These are phyloP conservation scores for Spodoptera litura DNA, from an alignment of 1,140 invertebrate species.

Conservation along the genomic window DNA sequence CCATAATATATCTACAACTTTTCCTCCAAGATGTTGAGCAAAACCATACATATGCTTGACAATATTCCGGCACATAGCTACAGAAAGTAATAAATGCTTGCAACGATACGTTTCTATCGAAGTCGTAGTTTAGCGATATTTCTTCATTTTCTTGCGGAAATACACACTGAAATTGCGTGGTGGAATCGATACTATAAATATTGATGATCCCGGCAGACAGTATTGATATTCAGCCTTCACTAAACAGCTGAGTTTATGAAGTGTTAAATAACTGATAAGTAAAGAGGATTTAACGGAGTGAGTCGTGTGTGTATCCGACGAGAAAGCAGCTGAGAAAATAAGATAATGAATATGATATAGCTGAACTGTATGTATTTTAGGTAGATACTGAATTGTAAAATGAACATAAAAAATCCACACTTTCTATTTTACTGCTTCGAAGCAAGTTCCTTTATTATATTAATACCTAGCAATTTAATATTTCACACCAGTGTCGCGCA, in stretches of 20 bases:
- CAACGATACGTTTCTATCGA: not conserved
- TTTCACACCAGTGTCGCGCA: no score
- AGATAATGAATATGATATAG: no score
- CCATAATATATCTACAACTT: not conserved
- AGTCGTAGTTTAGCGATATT: not conserved
- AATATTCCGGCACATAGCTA: not conserved
- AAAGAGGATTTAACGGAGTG: not conserved
- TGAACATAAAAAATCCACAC: no score
- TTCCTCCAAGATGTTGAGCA: not conserved
- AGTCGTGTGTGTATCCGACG: no score
- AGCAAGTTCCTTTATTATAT: no score
- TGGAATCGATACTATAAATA: constrained; percentile 20
- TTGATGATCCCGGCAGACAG: constrained; percentile 5
- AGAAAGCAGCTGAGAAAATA: no score
- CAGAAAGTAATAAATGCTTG: not conserved
- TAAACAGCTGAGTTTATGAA: constrained; percentile 18
- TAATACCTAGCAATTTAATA: no score
- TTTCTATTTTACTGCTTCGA: no score
- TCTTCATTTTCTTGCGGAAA: constrained; percentile 9
- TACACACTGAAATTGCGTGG: not conserved
- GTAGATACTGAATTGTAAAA: no score
- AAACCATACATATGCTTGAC: constrained; percentile 3
- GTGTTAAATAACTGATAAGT: constrained; percentile 1
- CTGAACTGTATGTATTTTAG: no score
- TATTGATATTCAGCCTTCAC: not conserved